Evolutionary conservation across 2,797 vertebrate genomes (phyloP), one percentile per base, ranked within the genome.

Genomic region (Kryptopterus vitreolus): DNA sequence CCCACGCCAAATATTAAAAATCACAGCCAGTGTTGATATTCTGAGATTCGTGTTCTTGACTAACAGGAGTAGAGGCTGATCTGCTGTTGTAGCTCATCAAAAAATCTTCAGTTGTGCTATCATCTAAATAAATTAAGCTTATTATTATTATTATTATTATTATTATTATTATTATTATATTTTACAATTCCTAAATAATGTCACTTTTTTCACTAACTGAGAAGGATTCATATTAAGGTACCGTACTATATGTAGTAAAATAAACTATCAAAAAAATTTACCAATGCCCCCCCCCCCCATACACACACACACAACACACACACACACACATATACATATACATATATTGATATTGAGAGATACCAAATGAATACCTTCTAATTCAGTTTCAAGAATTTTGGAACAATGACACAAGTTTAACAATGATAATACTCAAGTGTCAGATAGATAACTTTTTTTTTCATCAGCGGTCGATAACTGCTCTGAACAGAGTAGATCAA

Each of bases 401-500:
- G 9, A 69, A 26, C n/a, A 16, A 22, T 48, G 7, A 29, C 24
- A 48, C 48, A 7, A 69, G 29, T 16, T 70, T 9, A 31, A 16
- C 66, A 70, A 70, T 52, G 50, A 20, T 50, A 50, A 20, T 63
- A 76, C 70, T 74, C 75, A 82, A 78, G 50, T 73, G 85, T 82
- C 78, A 74, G 85, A 80, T 76, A 71, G 82, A 80, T 79, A 82
- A 82, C 82, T 77, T 50, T 80, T 70, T 66, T 66, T 46, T 69
- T 77, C 82, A 84, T 82, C 81, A 81, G 46, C 26, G 18, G 74
- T 61, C 78, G 85, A 86, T 84, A 86, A 82, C 59, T 73, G 75
- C 43, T 77, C 26, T 66, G 63, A 79, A 83, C 62, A 83, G 63
- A 82, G n/a, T 26, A 65, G 59, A 71, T 1, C n/a, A 3, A 16